These are phyloP conservation scores for Aleadryas rufinucha DNA, from an alignment of 2,113 vertebrate genomes.

Conservation along the genomic window DNA sequence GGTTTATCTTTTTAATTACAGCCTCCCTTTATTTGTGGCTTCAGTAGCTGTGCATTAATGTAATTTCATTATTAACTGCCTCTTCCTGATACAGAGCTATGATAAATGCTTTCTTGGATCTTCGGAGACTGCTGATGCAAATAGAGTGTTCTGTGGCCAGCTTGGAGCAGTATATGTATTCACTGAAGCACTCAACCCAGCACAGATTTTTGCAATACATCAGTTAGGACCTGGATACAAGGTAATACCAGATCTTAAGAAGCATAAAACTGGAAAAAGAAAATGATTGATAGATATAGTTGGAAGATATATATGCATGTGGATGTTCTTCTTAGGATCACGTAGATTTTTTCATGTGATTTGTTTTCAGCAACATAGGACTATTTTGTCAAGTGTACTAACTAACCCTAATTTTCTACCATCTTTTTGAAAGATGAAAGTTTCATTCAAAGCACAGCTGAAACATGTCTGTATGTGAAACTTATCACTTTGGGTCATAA, in stretches of 20 bases:
- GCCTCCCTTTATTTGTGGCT: neutral
- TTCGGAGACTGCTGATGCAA: constrained; percentile 95
- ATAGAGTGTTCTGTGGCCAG: constrained; percentile 95
- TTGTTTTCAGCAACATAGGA: neutral
- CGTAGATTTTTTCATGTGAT: neutral
- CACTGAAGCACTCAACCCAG: constrained; percentile 94
- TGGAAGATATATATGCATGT: neutral
- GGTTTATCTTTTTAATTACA: neutral
- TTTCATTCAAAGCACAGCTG: neutral
- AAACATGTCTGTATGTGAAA: neutral
- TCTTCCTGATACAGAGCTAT: constrained; percentile 83
- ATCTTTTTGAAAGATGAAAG: neutral
- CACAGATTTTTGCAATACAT: constrained; percentile 98
- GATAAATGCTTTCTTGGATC: constrained; percentile 99
- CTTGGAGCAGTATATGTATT: constrained; percentile 96
- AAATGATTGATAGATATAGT: neutral
- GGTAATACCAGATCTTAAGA: constrained; percentile 70
- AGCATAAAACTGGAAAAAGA: neutral
- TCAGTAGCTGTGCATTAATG: neutral
- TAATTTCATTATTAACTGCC: neutral
- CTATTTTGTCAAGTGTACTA: neutral
- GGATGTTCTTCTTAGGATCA: neutral
- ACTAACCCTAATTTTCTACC: neutral
- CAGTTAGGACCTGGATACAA: constrained; percentile 95
- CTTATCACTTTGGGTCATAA: neutral